Evolutionary conservation across 1,140 invertebrate species (phyloP).

Genomic region (Saccostrea echinata): DNA sequence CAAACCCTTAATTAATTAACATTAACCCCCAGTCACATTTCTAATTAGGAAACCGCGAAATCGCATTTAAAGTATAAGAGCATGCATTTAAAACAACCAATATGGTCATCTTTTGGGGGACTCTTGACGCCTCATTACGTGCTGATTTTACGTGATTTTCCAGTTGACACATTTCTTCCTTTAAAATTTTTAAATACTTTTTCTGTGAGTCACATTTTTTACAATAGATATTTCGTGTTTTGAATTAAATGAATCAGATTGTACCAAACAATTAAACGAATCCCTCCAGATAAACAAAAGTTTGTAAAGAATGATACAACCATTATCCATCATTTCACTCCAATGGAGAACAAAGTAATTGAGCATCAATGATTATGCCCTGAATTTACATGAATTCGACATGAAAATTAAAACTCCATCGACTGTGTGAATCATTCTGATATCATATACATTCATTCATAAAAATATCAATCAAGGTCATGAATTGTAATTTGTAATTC

Average conservation of each 20-base stretch:
- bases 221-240: background rate
- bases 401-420: background rate
- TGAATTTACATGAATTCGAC: background rate
- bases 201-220: no score
- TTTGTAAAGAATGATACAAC: background rate
- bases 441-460: background rate
- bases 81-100: no score
- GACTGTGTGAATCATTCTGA: background rate
- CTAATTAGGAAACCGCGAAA: no score
- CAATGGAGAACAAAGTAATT: background rate
- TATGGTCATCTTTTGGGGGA: no score
- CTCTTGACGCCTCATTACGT: no score
- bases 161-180: no score
- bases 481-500: background rate
- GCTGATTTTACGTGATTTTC: no score
- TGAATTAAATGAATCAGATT: background rate
- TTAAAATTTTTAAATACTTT: no score
- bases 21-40: no score
- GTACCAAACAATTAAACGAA: background rate
- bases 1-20: no score
- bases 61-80: no score
- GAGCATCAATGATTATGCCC: background rate
- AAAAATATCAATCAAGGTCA: constrained; percentile 30
- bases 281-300: background rate
- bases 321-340: constrained; percentile 13